Evolutionary conservation across 2,113 vertebrate species (phyloP).

Genomic region (Oplegnathus fasciatus): DNA sequence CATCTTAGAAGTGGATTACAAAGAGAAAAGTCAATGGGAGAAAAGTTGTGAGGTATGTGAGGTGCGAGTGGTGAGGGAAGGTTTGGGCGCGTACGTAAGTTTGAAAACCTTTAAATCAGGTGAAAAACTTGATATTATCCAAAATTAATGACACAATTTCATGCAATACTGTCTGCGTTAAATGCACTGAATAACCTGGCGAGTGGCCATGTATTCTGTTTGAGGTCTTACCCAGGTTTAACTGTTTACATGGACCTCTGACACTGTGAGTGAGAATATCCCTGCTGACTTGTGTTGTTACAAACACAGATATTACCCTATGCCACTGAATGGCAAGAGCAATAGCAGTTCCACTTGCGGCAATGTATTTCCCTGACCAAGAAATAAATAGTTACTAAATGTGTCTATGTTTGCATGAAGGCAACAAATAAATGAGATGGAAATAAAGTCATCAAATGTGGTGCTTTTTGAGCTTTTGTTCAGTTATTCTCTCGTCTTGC

Average conservation of each 20-base stretch:
- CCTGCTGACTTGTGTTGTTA: background rate
- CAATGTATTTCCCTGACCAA: background rate
- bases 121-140: constrained; percentile 5
- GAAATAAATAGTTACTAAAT: background rate
- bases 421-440: too few relatives aligned
- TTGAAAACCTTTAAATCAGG: background rate
- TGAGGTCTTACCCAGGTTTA: constrained; percentile 33
- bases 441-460: background rate
- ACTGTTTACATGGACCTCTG: constrained; percentile 26
- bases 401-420: background rate
- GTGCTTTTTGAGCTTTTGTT: background rate
- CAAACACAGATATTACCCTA: background rate
- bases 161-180: background rate
- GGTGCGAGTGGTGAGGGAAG: constrained; percentile 18
- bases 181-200: background rate
- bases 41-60: constrained; percentile 46
- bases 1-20: constrained; percentile 24
- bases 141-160: background rate
- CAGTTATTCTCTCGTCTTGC: background rate
- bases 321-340: background rate
- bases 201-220: background rate
- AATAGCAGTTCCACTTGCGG: background rate
- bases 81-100: background rate
- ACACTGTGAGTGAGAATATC: background rate
- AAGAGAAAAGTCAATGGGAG: constrained; percentile 50